A percentile compares a stretch with the other conserved stretches of the same genome.
Evolutionary conservation across 2,797 vertebrate species (phyloP).

Genomic region (Gallirallus australis): DNA sequence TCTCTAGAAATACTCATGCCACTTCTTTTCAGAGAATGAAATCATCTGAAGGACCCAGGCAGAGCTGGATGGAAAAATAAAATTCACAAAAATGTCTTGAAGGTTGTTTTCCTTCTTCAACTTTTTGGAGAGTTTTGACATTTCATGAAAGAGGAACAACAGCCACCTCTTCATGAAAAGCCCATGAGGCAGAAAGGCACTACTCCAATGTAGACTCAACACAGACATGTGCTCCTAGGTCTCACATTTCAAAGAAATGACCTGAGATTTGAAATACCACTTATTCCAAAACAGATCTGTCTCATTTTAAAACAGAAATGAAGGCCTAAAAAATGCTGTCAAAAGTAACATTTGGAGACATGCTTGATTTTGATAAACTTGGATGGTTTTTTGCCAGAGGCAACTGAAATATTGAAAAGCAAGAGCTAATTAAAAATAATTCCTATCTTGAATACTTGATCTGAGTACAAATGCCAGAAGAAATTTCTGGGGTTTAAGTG

Average conservation of each 20-base stretch:
- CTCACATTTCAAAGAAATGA: neutral
- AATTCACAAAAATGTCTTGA: neutral
- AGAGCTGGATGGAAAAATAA: neutral
- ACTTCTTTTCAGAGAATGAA: neutral
- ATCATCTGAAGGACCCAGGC: neutral
- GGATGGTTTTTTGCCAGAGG: neutral
- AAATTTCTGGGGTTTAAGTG: neutral
- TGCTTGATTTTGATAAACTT: neutral
- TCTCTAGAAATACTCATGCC: neutral
- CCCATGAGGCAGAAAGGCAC: neutral
- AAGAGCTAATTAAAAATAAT: neutral
- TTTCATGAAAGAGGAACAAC: neutral
- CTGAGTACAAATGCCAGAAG: neutral
- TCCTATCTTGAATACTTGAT: neutral
- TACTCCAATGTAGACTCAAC: neutral
- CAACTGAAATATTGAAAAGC: neutral
- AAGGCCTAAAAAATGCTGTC: neutral
- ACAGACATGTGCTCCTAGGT: rapidly evolving
- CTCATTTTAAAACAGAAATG: neutral
- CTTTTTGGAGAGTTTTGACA: neutral
- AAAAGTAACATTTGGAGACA: neutral
- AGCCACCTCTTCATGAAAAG: neutral
- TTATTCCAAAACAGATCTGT: neutral
- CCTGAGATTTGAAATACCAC: neutral
- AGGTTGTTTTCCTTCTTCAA: neutral